phyloP scores from a whole-genome alignment of 2,113 vertebrate species.

The Gasterosteus aculeatus region DNA sequence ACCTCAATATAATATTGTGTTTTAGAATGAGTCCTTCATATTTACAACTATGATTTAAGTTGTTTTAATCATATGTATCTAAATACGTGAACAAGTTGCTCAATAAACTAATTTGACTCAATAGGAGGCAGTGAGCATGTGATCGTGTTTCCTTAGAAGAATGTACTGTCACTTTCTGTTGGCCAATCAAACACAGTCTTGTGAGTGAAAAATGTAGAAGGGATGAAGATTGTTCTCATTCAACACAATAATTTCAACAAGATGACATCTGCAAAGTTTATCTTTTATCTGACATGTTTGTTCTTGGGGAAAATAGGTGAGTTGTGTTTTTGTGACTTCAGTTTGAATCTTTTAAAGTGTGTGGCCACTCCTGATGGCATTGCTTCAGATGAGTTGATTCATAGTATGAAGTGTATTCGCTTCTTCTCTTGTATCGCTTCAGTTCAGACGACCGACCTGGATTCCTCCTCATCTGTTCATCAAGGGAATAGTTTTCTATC shows the following conservation, averaged over 20 bases:
- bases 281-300: conserved; percentile 25
- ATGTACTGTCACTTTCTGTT: background rate
- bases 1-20: too few species aligned
- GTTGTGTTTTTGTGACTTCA: background rate
- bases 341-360: too few species aligned
- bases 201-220: background rate
- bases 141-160: background rate
- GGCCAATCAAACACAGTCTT: conserved; percentile 24
- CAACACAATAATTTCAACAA: background rate
- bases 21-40: too few species aligned
- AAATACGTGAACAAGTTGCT: background rate
- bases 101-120: background rate
- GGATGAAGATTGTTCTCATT: background rate
- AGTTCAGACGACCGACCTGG: too few species aligned
- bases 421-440: too few species aligned
- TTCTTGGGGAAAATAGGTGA: conserved; percentile 17
- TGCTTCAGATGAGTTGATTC: too few species aligned
- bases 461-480: too few species aligned
- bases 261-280: conserved; percentile 5
- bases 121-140: background rate
- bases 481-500: too few species aligned
- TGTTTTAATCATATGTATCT: background rate
- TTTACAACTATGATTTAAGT: too few species aligned
- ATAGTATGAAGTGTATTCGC: too few species aligned
- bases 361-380: too few species aligned